phyloP scores from a whole-genome alignment of 2,113 vertebrate genomes.

The Greenwoodochromis staneri region DNA sequence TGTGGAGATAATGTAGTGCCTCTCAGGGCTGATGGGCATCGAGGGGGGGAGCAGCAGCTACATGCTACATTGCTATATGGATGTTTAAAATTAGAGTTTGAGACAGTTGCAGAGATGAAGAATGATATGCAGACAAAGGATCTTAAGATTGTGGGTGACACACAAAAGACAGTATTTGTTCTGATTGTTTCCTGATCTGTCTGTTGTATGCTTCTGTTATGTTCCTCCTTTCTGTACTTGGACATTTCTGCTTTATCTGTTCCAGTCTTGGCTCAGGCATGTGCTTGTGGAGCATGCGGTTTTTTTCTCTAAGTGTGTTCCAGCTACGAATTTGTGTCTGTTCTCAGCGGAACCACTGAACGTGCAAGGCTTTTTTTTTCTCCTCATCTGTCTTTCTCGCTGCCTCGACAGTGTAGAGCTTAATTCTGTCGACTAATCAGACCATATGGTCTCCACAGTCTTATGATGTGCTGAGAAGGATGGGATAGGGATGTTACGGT shows the following conservation, averaged over 20 bases:
- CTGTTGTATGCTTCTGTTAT: conserved; percentile 14
- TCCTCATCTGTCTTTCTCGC: not conserved
- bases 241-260: not conserved
- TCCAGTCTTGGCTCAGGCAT: not conserved
- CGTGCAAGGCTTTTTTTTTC: not conserved
- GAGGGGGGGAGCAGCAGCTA: not conserved
- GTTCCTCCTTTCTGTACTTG: not conserved
- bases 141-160: not conserved
- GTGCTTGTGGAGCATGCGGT: not conserved
- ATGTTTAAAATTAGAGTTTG: not conserved
- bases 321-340: conserved; percentile 34
- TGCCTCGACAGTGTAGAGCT: conserved; percentile 41
- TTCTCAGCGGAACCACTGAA: conserved; percentile 1
- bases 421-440: conserved; percentile 56
- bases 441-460: conserved; percentile 57
- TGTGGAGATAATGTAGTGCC: conserved; percentile 21
- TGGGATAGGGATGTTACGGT: conserved; percentile 12
- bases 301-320: not conserved
- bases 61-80: not conserved
- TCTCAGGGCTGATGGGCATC: conserved; percentile 39
- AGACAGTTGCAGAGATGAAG: not conserved
- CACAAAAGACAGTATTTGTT: not conserved
- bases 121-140: not conserved
- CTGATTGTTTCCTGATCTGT: conserved; percentile 2
- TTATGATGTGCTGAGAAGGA: conserved; percentile 51